Base-by-base conservation (phyloP, 2,888 invertebrate species). In the Copidosoma aretas region DNA sequence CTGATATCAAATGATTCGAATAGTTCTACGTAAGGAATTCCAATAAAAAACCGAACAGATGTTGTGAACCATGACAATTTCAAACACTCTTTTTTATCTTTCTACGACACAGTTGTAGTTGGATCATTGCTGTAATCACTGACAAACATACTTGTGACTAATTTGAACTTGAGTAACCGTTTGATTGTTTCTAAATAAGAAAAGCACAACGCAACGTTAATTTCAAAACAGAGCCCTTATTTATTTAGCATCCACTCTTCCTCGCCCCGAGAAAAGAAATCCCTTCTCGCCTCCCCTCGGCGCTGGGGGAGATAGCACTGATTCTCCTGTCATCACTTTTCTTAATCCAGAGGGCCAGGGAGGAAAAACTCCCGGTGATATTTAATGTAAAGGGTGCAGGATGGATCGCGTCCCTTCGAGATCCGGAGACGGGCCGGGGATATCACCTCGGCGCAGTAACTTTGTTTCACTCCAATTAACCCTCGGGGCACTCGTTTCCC, bases 321-420 rank as follows among this genome's bases (percentile, higher is more conserved):
- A 43, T 54, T 53, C 62, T n/a, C 43, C 24, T 62, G 62, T 62
- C 62, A 54, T 62, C 54, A 21, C 56, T 39, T 51, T 43, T 25
- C 15, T 25, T 56, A 25, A 56, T 56, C 46, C 46, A 24, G 15
- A 53, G 24, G 8, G 3, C 21, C 17, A 49, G n/a, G 10, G 3
- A 14, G 43, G 43, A 46, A 46, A 46, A 46, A 46, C 15, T 46
- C 43, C 3, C 8, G 53, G 59, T 12, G 43, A 59, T 65, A 65
- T 59, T 65, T 65, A 65, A 65, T 59, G 59, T 52, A 60, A 65
- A 53, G 53, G 65, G 59, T 53, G 19, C n/a, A n/a, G n/a, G 59
- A 60, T 46, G 43, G 43, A 17, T 12, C 17, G 17, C 2, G 17
- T 46, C 43, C 12, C 43, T 21, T 43, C 21, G 49, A n/a, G 46